phyloP scores from a whole-genome alignment of 1,140 invertebrate species.

The Archivesica marissinica region DNA sequence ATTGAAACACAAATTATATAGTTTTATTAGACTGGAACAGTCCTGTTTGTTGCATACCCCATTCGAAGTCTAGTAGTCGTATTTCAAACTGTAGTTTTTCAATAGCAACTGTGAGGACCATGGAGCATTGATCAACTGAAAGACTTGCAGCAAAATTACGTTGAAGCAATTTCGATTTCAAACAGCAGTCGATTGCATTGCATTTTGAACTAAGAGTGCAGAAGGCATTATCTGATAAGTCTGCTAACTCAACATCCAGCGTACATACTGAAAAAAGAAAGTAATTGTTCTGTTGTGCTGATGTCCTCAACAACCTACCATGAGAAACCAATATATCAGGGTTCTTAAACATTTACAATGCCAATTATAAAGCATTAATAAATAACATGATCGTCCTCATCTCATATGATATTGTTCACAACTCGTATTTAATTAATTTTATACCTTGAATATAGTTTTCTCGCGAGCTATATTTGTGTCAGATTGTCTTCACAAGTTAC shows the following conservation, averaged over 20 bases:
- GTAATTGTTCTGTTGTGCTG: not conserved
- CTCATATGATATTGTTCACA: too few relatives aligned
- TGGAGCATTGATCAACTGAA: constrained; percentile 8
- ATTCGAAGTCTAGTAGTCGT: constrained; percentile 30
- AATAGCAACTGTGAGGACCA: not conserved
- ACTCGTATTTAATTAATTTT: too few relatives aligned
- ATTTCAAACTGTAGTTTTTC: constrained; percentile 37
- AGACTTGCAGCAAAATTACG: not conserved
- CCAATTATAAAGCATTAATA: not conserved
- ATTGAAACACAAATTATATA: too few relatives aligned
- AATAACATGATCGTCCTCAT: not conserved
- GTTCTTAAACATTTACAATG: too few relatives aligned
- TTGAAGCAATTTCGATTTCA: not conserved
- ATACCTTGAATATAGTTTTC: too few relatives aligned
- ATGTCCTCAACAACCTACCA: too few relatives aligned
- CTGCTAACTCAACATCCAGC: not conserved
- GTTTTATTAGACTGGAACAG: too few relatives aligned
- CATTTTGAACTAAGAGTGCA: constrained; percentile 3
- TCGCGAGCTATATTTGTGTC: too few relatives aligned
- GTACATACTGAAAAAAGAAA: constrained; percentile 40
- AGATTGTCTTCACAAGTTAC: too few relatives aligned
- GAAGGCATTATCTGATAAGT: not conserved
- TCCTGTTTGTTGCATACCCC: constrained; percentile 19
- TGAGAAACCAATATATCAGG: too few relatives aligned
- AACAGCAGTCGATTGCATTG: constrained; percentile 33